Base-by-base conservation (phyloP, 1,140 invertebrate genomes). In the Ostrea edulis region DNA sequence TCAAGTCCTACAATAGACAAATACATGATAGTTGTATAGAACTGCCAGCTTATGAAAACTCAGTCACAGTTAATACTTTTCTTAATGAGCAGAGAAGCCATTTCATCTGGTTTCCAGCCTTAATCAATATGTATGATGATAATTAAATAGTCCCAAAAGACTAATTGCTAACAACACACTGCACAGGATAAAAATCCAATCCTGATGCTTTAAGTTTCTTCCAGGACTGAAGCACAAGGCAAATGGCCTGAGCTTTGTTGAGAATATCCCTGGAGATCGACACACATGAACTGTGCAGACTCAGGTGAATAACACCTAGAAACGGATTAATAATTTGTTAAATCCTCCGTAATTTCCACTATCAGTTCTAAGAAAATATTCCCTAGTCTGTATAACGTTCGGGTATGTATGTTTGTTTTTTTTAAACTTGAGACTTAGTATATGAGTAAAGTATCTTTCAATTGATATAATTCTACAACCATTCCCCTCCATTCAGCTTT, bases 91-190 rank as follows among this genome's bases (percentile, higher is more conserved):
- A 71, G 25, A 22, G n/a, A 71, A 9, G 22, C n/a, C 11, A 71
- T 25, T 25, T 71, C 25, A 11, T 8, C 29, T 8, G 22, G n/a
- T 25, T 25, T 35, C 0, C 5, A 71, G 22, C 29, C 29, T 35
- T 71, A 29, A 77, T 77, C 68, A 77, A 77, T 77, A 77, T 77
- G 22, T 35, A 77, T 29, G 68, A 77, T 29, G 25, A 77, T 35
- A 77, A 3, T 77, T 77, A 35, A 77, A 77, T 29, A 77, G 29
- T 77, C 68, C 68, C 68, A 9, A 35, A 77, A 77, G 68, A 77
- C 68, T 77, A 11, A 77, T 35, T 29, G 68, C 68, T 77, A 29
- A 35, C 68, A 77, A 29, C 25, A 77, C 22, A 11, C 9, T 11
- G 2, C 29, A 22, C 25, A 29, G 25, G 22, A 35, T 14, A 77